Percentiles rank a stretch among this genome's conserved stretches.
phyloP scores from a whole-genome alignment of 2,113 vertebrate genomes.

The Osmerus eperlanus region DNA sequence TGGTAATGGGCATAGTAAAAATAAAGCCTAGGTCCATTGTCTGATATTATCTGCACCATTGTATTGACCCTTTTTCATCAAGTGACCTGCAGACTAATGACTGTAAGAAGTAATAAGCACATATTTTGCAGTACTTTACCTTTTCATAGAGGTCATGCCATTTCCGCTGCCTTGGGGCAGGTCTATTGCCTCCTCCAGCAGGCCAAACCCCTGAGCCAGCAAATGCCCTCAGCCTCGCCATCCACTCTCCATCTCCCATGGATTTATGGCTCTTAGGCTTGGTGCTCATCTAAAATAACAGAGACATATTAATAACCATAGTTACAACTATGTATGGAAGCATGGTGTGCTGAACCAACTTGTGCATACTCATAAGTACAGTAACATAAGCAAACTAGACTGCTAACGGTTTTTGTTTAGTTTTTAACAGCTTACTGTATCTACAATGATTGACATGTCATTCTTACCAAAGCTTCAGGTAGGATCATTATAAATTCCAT shows the following conservation, averaged over 20 bases:
- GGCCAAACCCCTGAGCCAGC: conserved; percentile 21
- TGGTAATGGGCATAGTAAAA: too few species aligned
- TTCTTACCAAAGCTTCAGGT: background rate
- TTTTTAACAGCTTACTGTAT: background rate
- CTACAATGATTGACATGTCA: background rate
- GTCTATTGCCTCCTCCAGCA: conserved; percentile 10
- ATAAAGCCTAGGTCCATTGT: background rate
- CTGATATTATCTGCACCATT: conserved; percentile 6
- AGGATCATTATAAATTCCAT: background rate
- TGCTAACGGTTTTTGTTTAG: background rate
- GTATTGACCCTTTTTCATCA: conserved; percentile 2
- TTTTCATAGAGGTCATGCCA: conserved; percentile 19
- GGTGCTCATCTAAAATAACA: conserved; percentile 7
- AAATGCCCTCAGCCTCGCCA: conserved; percentile 15
- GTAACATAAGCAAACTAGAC: conserved; percentile 2
- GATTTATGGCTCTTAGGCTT: conserved; percentile 11
- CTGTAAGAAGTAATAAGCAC: background rate
- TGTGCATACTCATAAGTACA: conserved; percentile 1
- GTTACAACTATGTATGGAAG: background rate
- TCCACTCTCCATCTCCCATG: conserved; percentile 13
- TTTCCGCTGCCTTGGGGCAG: conserved; percentile 11
- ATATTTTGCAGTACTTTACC: conserved; percentile 7
- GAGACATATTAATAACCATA: background rate
- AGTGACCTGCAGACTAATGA: conserved; percentile 13
- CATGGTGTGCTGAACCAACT: conserved; percentile 1